Evolutionary conservation across 2,113 vertebrate genomes (phyloP).

Genomic region (Gulo gulo): DNA sequence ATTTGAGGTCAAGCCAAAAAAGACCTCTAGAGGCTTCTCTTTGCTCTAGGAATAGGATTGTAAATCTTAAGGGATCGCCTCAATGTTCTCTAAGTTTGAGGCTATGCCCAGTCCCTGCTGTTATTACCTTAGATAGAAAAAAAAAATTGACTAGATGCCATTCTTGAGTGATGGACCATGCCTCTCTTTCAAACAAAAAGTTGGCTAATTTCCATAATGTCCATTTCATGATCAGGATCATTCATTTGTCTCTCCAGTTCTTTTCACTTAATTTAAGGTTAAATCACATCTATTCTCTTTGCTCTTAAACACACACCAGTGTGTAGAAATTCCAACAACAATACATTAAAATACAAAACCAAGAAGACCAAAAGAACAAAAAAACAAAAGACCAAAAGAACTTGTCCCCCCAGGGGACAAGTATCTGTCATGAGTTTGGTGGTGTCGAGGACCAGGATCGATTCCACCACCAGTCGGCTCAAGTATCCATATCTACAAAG

Average conservation of each 20-base stretch:
- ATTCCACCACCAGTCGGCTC: not conserved
- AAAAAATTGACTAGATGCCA: not conserved
- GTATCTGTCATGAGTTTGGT: not conserved
- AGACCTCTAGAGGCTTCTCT: slow-evolving; percentile 21
- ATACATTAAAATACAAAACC: not conserved
- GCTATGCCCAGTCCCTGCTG: not conserved
- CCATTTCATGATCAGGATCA: not conserved
- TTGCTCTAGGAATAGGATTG: slow-evolving; percentile 42
- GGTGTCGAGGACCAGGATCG: not conserved
- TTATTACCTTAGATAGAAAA: slow-evolving; percentile 13
- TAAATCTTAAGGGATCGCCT: not conserved
- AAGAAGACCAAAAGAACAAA: not conserved
- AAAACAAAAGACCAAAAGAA: not conserved
- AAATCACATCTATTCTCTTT: not conserved
- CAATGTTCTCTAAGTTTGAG: not conserved
- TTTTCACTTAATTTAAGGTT: slow-evolving; percentile 43
- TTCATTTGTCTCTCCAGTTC: not conserved
- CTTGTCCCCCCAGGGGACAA: not conserved
- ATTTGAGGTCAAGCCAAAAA: slow-evolving; percentile 36
- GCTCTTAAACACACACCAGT: not conserved
- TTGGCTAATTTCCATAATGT: slow-evolving; percentile 39
- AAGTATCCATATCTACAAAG: not conserved
- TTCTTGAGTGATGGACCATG: slow-evolving; percentile 38
- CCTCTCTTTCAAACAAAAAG: slow-evolving; percentile 11
- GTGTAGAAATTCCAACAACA: not conserved